Evolutionary conservation across 2,113 vertebrate genomes (phyloP).

Genomic region (Sebastes schlegelii): DNA sequence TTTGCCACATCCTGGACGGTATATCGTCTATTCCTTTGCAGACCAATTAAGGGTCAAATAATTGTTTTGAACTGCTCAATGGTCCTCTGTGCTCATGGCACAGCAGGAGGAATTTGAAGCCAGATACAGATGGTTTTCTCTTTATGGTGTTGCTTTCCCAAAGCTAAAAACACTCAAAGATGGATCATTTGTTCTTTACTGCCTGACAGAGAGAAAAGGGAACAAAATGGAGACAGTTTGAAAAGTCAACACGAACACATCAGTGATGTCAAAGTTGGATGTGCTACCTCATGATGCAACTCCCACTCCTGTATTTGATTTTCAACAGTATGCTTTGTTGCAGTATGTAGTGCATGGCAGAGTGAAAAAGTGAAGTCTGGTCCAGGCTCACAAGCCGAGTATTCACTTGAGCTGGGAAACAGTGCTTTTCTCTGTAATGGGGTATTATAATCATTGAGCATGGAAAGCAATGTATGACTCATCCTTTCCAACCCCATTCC

Average conservation of each 20-base stretch:
- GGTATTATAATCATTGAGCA: slow-evolving; percentile 81
- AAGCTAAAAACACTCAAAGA: slow-evolving; percentile 21
- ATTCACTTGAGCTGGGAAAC: slow-evolving; percentile 72
- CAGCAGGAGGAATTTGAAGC: slow-evolving; percentile 40
- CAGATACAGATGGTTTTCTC: slow-evolving; percentile 30
- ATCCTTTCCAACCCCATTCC: slow-evolving; percentile 80
- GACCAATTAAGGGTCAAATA: slow-evolving; percentile 61
- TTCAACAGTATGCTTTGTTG: slow-evolving; percentile 45
- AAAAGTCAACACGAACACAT: slow-evolving; percentile 41
- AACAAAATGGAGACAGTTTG: slow-evolving; percentile 33
- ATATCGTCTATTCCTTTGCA: slow-evolving; percentile 51
- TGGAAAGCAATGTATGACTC: slow-evolving; percentile 82
- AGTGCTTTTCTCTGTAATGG: slow-evolving; percentile 79
- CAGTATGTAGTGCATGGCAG: slow-evolving; percentile 36
- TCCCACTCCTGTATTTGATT: slow-evolving; percentile 31
- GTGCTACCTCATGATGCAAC: slow-evolving; percentile 34
- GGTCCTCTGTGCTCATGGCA: slow-evolving; percentile 50
- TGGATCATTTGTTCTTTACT: slow-evolving; percentile 12
- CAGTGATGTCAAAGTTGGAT: slow-evolving; percentile 48
- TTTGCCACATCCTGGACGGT: slow-evolving; percentile 53
- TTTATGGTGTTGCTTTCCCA: slow-evolving; percentile 13
- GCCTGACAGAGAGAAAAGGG: not conserved
- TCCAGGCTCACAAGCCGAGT: slow-evolving; percentile 48
- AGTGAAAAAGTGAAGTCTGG: slow-evolving; percentile 48
- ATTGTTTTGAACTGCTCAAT: slow-evolving; percentile 52